phyloP scores from a whole-genome alignment of 2,113 vertebrate species.

The Bos indicus region DNA sequence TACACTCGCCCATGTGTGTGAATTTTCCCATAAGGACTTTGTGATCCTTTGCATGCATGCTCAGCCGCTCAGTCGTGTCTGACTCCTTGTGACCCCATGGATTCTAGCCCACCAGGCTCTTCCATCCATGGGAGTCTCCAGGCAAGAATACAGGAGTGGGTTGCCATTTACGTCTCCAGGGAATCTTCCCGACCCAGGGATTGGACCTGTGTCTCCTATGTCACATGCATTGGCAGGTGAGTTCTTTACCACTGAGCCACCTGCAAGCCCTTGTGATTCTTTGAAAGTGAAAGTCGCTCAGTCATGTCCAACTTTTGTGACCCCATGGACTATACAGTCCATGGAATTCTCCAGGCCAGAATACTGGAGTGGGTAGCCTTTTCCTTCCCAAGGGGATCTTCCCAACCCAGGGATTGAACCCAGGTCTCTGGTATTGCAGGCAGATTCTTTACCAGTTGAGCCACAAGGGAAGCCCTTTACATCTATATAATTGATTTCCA shows the following conservation, averaged over 20 bases:
- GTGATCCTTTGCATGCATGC: neutral
- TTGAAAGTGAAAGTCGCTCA: too few relatives aligned
- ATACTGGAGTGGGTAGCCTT: neutral
- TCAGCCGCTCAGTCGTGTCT: rapidly evolving
- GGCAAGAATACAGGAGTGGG: neutral
- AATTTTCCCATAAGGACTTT: neutral
- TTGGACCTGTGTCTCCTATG: neutral
- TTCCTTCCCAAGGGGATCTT: neutral
- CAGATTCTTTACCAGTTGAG: neutral
- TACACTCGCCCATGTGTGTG: neutral
- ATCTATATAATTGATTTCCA: neutral
- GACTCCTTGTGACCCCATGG: neutral
- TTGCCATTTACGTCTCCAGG: rapidly evolving
- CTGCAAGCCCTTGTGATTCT: too few relatives aligned
- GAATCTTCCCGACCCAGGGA: neutral
- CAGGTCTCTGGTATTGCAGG: rapidly evolving
- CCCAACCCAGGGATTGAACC: neutral
- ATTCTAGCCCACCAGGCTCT: neutral
- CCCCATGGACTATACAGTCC: neutral
- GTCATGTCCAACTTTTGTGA: rapidly evolving
- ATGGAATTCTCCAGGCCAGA: neutral
- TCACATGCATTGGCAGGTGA: too few relatives aligned
- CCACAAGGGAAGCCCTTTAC: neutral
- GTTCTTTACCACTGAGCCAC: too few relatives aligned
- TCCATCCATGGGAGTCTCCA: neutral